Evolutionary conservation across 2,797 vertebrate species (phyloP).

Genomic region (Enteromius thamalakanensis): DNA sequence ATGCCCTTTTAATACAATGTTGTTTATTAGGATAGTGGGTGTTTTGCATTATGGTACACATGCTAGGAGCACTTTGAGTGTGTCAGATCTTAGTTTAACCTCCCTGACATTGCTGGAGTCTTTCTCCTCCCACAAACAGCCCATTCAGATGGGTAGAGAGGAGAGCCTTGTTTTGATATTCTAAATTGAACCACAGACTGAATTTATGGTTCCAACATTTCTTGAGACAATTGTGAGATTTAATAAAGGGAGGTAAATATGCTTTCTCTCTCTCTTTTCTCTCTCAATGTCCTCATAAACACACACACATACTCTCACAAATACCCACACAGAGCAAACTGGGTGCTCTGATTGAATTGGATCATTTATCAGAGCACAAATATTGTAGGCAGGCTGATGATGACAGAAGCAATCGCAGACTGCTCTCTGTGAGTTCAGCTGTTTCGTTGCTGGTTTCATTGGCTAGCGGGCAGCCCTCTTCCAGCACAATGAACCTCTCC

Average conservation of each 20-base stretch:
- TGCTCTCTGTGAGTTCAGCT: slow-evolving; percentile 46
- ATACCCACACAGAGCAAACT: slow-evolving; percentile 47
- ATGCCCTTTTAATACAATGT: not conserved
- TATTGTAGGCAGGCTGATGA: slow-evolving; percentile 44
- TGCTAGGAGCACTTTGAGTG: slow-evolving; percentile 21
- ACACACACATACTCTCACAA: slow-evolving; percentile 34
- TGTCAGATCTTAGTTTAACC: slow-evolving; percentile 60
- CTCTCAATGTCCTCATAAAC: slow-evolving; percentile 37
- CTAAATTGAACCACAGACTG: slow-evolving; percentile 51
- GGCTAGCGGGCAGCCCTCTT: slow-evolving; percentile 25
- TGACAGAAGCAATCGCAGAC: slow-evolving; percentile 54
- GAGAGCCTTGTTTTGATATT: slow-evolving; percentile 53
- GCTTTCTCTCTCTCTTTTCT: slow-evolving; percentile 42
- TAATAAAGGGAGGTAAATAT: slow-evolving; percentile 57
- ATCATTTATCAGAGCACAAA: slow-evolving; percentile 60
- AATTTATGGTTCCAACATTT: slow-evolving; percentile 57
- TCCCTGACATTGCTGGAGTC: slow-evolving; percentile 66
- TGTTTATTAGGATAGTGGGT: not conserved
- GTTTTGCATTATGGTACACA: slow-evolving; percentile 4
- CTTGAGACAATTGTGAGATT: slow-evolving; percentile 56
- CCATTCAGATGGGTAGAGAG: slow-evolving; percentile 25
- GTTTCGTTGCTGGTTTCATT: slow-evolving; percentile 47
- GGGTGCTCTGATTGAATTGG: slow-evolving; percentile 59
- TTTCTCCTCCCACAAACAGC: slow-evolving; percentile 35
- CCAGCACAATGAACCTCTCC: slow-evolving; percentile 40